These are phyloP conservation scores for Nothoprocta pentlandii DNA, from an alignment of 2,113 vertebrate genomes.

Conservation along the genomic window DNA sequence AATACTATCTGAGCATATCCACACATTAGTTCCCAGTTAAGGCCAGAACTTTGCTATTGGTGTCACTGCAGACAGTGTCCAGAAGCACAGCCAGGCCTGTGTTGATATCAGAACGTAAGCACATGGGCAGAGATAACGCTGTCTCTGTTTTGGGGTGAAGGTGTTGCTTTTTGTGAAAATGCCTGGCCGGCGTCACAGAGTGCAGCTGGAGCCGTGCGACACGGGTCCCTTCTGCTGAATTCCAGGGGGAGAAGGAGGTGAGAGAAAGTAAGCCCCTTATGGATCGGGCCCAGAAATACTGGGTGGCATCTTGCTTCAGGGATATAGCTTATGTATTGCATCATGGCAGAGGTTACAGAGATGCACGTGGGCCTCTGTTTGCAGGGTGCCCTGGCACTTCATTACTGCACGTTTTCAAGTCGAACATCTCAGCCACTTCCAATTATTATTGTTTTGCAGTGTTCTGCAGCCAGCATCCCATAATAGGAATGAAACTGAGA, in stretches of 20 bases:
- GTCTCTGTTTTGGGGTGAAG: neutral
- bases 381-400: neutral
- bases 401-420: neutral
- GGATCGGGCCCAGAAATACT: neutral
- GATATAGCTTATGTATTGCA: neutral
- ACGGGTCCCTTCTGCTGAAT: neutral
- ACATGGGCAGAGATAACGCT: neutral
- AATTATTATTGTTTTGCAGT: conserved; percentile 59
- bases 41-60: neutral
- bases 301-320: fast-evolving
- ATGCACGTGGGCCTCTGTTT: neutral
- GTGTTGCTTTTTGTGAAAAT: neutral
- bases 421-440: conserved; percentile 22
- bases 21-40: neutral
- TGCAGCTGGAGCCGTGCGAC: neutral
- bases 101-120: neutral
- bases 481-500: conserved; percentile 64
- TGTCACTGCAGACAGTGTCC: neutral
- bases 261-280: neutral
- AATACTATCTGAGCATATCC: neutral
- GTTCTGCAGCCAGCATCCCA: conserved; percentile 41
- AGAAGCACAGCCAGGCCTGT: neutral
- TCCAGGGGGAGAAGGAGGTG: neutral
- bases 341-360: neutral
- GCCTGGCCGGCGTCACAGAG: neutral